Evolutionary conservation across 1,140 invertebrate species (phyloP).

Genomic region (Philaenus spumarius): DNA sequence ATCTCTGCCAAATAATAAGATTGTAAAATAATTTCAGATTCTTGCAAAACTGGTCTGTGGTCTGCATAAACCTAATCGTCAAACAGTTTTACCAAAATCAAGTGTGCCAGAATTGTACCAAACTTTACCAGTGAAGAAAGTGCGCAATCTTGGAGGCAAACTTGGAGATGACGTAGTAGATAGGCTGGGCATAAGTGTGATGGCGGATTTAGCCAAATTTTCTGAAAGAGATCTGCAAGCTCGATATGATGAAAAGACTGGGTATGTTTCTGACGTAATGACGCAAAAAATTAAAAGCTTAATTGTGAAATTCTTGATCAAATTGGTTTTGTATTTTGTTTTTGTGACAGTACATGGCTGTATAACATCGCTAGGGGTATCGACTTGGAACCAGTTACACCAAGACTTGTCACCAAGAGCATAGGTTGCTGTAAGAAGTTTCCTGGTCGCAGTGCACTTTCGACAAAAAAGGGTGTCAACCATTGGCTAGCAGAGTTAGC

Average conservation of each 20-base stretch:
- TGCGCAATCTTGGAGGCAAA: conserved; percentile 83
- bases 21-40: conserved; percentile 44
- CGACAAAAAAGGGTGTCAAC: conserved; percentile 58
- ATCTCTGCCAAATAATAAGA: too few species aligned
- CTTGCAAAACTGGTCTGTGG: conserved; percentile 90
- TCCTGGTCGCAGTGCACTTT: conserved; percentile 69
- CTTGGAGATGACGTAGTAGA: conserved; percentile 69
- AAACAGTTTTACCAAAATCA: conserved; percentile 74
- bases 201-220: conserved; percentile 68
- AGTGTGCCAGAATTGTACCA: conserved; percentile 56
- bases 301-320: too few species aligned
- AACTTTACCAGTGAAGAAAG: conserved; percentile 66
- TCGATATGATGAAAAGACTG: conserved; percentile 77
- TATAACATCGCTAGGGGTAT: conserved; percentile 81
- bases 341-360: conserved; percentile 70
- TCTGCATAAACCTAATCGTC: conserved; percentile 88
- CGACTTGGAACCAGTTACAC: conserved; percentile 77
- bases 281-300: too few species aligned
- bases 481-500: conserved; percentile 77
- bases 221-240: conserved; percentile 58
- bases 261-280: too few species aligned
- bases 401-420: conserved; percentile 80
- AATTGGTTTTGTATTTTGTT: too few species aligned
- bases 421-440: conserved; percentile 96
- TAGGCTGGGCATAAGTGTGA: conserved; percentile 63